Percentiles rank a stretch among this genome's conserved stretches.
phyloP scores from a whole-genome alignment of 2,797 vertebrate species.

The Decapterus maruadsi region DNA sequence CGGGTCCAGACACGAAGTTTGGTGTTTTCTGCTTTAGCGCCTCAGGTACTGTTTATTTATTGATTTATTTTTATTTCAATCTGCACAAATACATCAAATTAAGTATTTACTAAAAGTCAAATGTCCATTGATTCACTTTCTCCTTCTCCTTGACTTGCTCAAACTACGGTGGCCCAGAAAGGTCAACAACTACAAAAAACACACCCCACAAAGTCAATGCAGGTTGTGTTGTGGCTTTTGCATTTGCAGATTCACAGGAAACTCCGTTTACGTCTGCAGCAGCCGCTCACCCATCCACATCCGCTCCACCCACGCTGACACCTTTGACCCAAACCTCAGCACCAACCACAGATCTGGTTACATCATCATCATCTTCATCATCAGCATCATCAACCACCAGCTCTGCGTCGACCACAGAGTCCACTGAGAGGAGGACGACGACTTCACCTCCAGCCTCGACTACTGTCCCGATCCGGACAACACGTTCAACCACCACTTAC shows the following conservation, averaged over 20 bases:
- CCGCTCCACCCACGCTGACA: background rate
- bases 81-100: no score
- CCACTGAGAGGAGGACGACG: background rate
- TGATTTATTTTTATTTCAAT: no score
- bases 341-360: background rate
- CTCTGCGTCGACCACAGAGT: background rate
- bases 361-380: background rate
- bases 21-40: slow-evolving; percentile 81
- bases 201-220: no score
- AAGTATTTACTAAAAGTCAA: no score
- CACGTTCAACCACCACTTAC: background rate
- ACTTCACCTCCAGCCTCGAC: slow-evolving; percentile 14
- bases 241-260: slow-evolving; percentile 35
- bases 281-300: background rate
- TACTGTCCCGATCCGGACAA: slow-evolving; percentile 24
- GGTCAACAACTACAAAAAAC: no score
- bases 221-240: no score
- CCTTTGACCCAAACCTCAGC: slow-evolving; percentile 13
- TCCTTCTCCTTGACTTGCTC: no score
- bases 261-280: background rate
- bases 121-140: no score
- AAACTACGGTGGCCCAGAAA: no score
- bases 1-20: slow-evolving; percentile 14
- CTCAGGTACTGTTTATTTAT: slow-evolving; percentile 71
- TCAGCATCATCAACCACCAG: background rate